phyloP scores from a whole-genome alignment of 2,797 vertebrate species.

The Poeciliopsis infans region DNA sequence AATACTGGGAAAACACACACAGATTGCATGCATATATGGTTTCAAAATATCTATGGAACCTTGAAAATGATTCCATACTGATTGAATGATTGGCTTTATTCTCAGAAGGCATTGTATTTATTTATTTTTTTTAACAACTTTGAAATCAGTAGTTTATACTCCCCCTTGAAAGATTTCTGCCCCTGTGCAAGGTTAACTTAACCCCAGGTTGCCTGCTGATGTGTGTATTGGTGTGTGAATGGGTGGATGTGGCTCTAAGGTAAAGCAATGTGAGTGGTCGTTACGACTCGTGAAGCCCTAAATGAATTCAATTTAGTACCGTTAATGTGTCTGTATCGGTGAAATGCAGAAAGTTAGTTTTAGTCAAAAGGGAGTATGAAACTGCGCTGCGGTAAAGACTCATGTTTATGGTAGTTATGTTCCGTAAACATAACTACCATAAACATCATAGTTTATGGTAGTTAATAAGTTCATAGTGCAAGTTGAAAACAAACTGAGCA shows the following conservation, averaged over 20 bases:
- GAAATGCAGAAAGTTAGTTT: background rate
- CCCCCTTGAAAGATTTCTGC: background rate
- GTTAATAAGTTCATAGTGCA: background rate
- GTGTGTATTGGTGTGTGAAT: background rate
- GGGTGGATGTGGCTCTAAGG: background rate
- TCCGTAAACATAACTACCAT: no score
- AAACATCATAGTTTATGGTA: background rate
- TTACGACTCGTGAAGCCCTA: background rate
- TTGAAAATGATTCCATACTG: constrained; percentile 47
- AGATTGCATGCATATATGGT: constrained; percentile 24
- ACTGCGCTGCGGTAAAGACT: background rate
- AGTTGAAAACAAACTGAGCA: background rate
- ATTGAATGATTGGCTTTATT: constrained; percentile 19
- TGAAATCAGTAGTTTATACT: background rate
- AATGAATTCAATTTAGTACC: background rate
- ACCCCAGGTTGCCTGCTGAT: no score
- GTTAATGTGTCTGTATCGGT: background rate
- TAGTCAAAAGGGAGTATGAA: background rate
- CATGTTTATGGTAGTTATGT: background rate
- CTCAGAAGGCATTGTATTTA: constrained; percentile 19
- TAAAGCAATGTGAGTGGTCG: background rate
- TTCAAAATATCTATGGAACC: constrained; percentile 40
- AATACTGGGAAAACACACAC: constrained; percentile 40
- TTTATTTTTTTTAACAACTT: constrained; percentile 9
- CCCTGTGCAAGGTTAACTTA: background rate